phyloP scores from a whole-genome alignment of 1,140 invertebrate species.

The fruit fly (Drosophila melanogaster) region Release_6_plus_ISO1_MT NC_004354.4:9703001-9703500 shows the following conservation, averaged over 20 bases:
- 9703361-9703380: conserved; percentile 41
- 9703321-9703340: conserved; percentile 9
- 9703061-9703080: neutral
- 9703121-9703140: neutral
- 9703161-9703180: conserved; percentile 4
- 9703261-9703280: too few relatives aligned
- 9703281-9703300: too few relatives aligned
- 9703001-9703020: too few relatives aligned
- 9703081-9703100: neutral
- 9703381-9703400: conserved; percentile 29
- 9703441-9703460: conserved; percentile 66
- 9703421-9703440: conserved; percentile 47
- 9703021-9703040: too few relatives aligned
- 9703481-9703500: neutral
- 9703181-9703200: neutral
- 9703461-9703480: neutral
- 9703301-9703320: conserved; percentile 9
- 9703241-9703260: neutral
- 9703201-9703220: neutral
- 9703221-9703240: neutral
- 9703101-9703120: neutral
- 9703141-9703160: neutral
- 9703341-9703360: neutral
- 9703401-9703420: conserved; percentile 28
- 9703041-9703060: too few relatives aligned